phyloP scores from a whole-genome alignment of 2,888 invertebrate genomes.

The Sarcophaga subvicina region DNA sequence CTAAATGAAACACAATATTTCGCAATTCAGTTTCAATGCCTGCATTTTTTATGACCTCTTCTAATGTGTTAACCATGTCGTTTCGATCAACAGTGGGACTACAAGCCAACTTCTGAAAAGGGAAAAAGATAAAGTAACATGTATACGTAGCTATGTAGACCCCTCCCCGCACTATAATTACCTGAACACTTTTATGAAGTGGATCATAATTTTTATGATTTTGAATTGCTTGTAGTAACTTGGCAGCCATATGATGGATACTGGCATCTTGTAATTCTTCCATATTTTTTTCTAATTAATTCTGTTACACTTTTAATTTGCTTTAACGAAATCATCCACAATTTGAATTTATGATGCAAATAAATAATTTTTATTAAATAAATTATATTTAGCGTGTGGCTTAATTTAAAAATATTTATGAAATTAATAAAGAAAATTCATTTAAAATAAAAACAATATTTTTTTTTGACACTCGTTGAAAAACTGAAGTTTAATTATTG shows the following conservation, averaged over 20 bases:
- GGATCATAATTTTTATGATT: constrained; percentile 89
- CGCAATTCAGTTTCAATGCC: constrained; percentile 92
- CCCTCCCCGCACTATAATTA: constrained; percentile 76
- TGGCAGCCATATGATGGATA: constrained; percentile 89
- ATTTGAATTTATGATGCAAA: constrained; percentile 17
- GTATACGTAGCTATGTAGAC: not conserved
- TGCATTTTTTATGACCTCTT: constrained; percentile 89
- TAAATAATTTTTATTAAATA: not conserved
- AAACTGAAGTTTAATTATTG: constrained; percentile 49
- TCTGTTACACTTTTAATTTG: not conserved
- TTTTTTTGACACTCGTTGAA: constrained; percentile 8
- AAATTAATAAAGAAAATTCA: constrained; percentile 10
- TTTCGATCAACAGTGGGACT: constrained; percentile 89
- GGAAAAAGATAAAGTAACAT: not conserved
- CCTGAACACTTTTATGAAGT: constrained; percentile 91
- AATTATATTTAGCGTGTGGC: too few species aligned
- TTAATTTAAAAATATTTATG: too few species aligned
- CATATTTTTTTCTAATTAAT: constrained; percentile 72
- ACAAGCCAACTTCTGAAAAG: constrained; percentile 88
- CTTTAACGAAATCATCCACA: not conserved
- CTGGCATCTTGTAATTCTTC: constrained; percentile 81
- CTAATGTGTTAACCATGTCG: constrained; percentile 89
- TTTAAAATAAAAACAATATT: constrained; percentile 22
- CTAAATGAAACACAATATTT: constrained; percentile 92
- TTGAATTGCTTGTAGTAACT: constrained; percentile 91